Base-by-base conservation (phyloP, 2,797 vertebrate species). In the Borostomias antarcticus region DNA sequence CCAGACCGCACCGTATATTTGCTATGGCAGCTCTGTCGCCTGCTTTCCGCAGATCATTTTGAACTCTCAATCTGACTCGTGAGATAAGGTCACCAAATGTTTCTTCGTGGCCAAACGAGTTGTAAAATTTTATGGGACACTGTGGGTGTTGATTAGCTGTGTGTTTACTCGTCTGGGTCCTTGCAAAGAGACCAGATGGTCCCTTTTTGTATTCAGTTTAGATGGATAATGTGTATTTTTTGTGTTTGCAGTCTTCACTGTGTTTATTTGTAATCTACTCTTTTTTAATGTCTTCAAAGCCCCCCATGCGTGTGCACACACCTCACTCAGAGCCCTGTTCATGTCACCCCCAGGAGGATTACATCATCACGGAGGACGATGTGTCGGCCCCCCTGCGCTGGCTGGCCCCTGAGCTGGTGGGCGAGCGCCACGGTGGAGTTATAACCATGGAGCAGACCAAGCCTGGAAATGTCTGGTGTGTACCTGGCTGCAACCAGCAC, bases 401-500 rank as follows among this genome's bases (percentile, higher is more conserved):
- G 97, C 94, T 94, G 78, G 95, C 97, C 72, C 97, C 97, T 28
- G 97, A 99, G 75, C 89, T 99, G 83, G 90, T 98, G 72, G 96
- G 94, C 3, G 96, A 95, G 77, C 95, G 96, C 73, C 96, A 97
- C 75, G 96, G 98, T 73, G 94, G 94, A 21, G 85, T 98, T 21
- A 87, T 98, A 69, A 92, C 95, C 47, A 89, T 95, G 87, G 97
- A 97, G 66, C 96, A 95, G 74, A 96, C 94, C 52, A 97, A 96
- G 80, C 89, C 93, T 76, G 94, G 96, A 75, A 98, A 99, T 77
- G 93, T 99, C 88, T 99, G 97, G 97, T 98, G 93, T 29, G 95
- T 93, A 67, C 66, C 1, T 3, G 10, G 32, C 32, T 4, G 13
- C 45, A 4, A 52, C 64, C 21, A 47, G 43, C 45, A 69, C 58